Base-by-base conservation (phyloP, 2,113 vertebrate species). In the Antechinus stuartii region DNA sequence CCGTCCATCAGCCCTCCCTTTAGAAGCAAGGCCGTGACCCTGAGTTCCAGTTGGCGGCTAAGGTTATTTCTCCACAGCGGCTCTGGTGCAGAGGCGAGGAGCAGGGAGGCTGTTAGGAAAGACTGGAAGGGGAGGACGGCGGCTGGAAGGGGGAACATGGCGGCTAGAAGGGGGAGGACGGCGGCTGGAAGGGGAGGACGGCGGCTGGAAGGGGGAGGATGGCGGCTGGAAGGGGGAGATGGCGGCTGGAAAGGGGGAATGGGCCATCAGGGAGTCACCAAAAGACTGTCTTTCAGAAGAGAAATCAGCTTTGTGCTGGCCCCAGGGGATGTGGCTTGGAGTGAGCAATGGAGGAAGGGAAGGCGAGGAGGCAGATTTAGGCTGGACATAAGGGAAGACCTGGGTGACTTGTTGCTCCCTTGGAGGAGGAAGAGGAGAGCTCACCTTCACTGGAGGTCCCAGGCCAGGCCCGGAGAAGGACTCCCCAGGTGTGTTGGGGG, bases 271-370 rank as follows among this genome's bases (percentile, higher is more conserved):
- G 23, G 50, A 91, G 53, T 24, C 53, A 11, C 91, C 30, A 6
- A 35, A 35, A 68, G 61, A 10, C 3, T 35, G 61, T 8, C 68
- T 3, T 7, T 5, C 16, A 4, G n/a, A 22, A 42, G 68, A 84
- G 16, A 16, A 6, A 22, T 84, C n/a, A 1, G 5, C 35, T 76
- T 22, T 76, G 68, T 76, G 68, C 2, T 19, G 35, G 35, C 35
- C 35, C 61, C 12, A 30, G 35, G 42, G 91, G 42, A 11, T 25
- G 8, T 47, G 3, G 19, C n/a, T 30, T 22, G 11, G 2, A 16
- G 23, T 5, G 7, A 0, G 0, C 25, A 2, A 2, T 3, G 19
- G 24, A 2, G 50, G 49, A 1, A 6, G 55, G 54, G 55, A 50
- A 76, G 22, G 26, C 10, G 1, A 2, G 35, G 12, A n/a, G 42